phyloP scores from a whole-genome alignment of 2,888 invertebrate genomes.

The Beris chalybata region DNA sequence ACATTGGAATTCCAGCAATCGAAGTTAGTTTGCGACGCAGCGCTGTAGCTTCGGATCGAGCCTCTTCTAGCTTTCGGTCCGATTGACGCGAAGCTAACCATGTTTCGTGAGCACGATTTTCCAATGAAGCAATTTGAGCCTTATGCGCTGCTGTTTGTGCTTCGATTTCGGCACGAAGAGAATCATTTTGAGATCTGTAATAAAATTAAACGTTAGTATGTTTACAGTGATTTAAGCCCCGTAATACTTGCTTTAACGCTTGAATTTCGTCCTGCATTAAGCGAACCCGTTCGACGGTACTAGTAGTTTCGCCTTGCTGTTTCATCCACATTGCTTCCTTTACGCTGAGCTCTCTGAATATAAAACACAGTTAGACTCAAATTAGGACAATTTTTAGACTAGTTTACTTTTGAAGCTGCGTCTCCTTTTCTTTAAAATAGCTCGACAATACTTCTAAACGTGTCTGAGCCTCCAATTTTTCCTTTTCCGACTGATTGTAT shows the following conservation, averaged over 20 bases:
- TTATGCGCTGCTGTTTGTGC: conserved; percentile 74
- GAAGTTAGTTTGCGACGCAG: conserved; percentile 63
- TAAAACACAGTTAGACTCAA: conserved; percentile 6
- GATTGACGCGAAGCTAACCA: conserved; percentile 83
- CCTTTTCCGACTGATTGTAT: conserved; percentile 67
- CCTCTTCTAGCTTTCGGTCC: conserved; percentile 80
- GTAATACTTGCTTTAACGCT: conserved; percentile 68
- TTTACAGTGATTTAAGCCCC: not conserved
- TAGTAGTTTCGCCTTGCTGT: conserved; percentile 79
- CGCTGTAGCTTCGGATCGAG: conserved; percentile 70
- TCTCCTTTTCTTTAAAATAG: conserved; percentile 89
- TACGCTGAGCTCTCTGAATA: conserved; percentile 68
- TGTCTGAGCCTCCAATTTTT: conserved; percentile 76
- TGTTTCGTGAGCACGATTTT: conserved; percentile 82
- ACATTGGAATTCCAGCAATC: conserved; percentile 44
- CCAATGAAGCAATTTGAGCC: conserved; percentile 73
- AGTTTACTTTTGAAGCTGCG: conserved; percentile 79
- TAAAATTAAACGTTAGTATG: not conserved
- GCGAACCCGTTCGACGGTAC: conserved; percentile 77
- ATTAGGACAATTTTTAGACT: conserved; percentile 9
- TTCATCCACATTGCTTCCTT: conserved; percentile 78
- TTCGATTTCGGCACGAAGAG: conserved; percentile 79
- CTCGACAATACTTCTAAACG: conserved; percentile 82
- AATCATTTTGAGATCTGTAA: conserved; percentile 60
- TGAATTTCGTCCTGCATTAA: conserved; percentile 78